phyloP scores from a whole-genome alignment of 1,140 invertebrate genomes.

The Lucilia sericata region DNA sequence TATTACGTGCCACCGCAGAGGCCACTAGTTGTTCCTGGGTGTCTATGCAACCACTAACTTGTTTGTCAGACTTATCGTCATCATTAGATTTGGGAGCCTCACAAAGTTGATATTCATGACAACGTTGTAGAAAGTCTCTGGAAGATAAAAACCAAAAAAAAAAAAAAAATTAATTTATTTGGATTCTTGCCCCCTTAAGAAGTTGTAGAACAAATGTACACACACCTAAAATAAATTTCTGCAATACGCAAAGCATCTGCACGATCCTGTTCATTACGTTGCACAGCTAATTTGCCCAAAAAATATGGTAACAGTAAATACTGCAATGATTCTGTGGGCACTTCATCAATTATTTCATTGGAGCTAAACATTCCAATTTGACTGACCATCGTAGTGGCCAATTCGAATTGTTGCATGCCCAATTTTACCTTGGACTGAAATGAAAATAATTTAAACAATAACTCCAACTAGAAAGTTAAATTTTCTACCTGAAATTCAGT shows the following conservation, averaged over 20 bases:
- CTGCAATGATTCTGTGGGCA: conserved; percentile 86
- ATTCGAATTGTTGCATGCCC: conserved; percentile 80
- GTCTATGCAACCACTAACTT: conserved; percentile 45
- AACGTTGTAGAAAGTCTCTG: conserved; percentile 83
- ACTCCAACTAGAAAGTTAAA: background rate
- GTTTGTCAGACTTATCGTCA: background rate
- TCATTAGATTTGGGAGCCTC: conserved; percentile 61
- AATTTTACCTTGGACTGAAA: conserved; percentile 74
- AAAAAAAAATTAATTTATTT: too few species aligned
- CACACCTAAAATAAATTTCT: conserved; percentile 82
- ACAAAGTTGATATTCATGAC: conserved; percentile 82
- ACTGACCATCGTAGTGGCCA: conserved; percentile 83
- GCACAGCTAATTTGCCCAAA: conserved; percentile 77
- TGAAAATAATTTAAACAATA: background rate
- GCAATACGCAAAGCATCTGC: conserved; percentile 78
- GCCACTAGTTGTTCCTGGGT: conserved; percentile 64
- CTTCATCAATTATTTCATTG: conserved; percentile 90
- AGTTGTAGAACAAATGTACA: background rate
- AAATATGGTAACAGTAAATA: conserved; percentile 86
- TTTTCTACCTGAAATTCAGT: conserved; percentile 72
- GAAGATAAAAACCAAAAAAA: background rate
- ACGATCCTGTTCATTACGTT: conserved; percentile 74
- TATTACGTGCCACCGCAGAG: conserved; percentile 72
- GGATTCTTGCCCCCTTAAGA: too few species aligned
- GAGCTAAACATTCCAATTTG: conserved; percentile 84